phyloP scores from a whole-genome alignment of 2,113 vertebrate species.

The Oreochromis spilurus region DNA sequence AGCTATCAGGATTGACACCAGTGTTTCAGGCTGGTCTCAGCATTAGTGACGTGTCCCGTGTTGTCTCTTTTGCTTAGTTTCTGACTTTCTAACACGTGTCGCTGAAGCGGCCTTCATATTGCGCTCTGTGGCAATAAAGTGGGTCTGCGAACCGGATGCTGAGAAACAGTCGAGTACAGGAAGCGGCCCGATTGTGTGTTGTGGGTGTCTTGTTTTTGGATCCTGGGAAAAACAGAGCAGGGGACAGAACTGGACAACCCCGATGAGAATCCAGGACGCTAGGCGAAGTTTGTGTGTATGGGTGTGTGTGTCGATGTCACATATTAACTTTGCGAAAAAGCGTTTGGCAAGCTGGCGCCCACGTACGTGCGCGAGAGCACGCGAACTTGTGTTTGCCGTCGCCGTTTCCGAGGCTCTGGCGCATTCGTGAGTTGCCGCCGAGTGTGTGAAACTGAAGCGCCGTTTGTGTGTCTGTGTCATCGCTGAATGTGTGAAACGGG shows the following conservation, averaged over 20 bases:
- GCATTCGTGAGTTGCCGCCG: not conserved
- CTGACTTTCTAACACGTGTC: not conserved
- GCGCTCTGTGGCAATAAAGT: not conserved
- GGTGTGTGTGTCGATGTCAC: not conserved
- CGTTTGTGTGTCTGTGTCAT: not conserved
- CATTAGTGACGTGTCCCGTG: not conserved
- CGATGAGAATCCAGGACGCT: slow-evolving; percentile 27
- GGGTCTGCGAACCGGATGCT: not conserved
- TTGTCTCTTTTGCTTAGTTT: not conserved
- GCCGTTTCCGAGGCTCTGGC: not conserved
- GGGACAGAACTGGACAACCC: slow-evolving; percentile 34
- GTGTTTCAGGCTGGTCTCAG: not conserved
- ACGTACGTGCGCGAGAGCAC: not conserved
- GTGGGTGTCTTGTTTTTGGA: not conserved
- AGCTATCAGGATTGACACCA: not conserved
- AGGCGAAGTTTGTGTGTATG: not conserved
- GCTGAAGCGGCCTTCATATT: not conserved
- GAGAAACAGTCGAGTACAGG: not conserved
- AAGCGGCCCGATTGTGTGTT: not conserved
- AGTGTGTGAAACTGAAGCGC: not conserved
- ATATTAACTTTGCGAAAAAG: not conserved
- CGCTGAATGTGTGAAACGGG: slow-evolving; percentile 51
- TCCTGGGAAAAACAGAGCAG: slow-evolving; percentile 49
- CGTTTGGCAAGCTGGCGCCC: not conserved
- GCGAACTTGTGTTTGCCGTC: not conserved